Evolutionary conservation across 2,113 vertebrate genomes (phyloP).

Genomic region (Galbula dea): DNA sequence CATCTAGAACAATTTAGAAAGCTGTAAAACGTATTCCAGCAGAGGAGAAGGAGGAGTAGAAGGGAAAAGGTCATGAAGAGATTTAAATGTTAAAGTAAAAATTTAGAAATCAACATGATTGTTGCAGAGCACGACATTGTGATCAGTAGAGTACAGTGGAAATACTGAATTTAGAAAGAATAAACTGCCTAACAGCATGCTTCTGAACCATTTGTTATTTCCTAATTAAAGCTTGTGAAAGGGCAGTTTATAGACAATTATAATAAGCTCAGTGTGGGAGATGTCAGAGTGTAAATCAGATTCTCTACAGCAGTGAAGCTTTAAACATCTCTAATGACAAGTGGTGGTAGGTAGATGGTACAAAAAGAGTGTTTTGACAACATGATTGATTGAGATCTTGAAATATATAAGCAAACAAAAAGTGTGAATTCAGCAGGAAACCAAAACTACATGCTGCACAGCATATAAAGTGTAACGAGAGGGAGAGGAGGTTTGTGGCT

Average conservation of each 20-base stretch:
- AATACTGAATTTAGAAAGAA: constrained; percentile 56
- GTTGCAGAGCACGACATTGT: constrained; percentile 37
- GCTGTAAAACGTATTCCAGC: constrained; percentile 23
- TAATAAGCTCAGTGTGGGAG: constrained; percentile 54
- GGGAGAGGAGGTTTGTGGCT: neutral
- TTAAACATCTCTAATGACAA: constrained; percentile 53
- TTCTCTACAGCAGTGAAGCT: constrained; percentile 27
- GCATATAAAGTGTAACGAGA: neutral
- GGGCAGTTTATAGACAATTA: constrained; percentile 48
- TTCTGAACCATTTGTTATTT: constrained; percentile 46
- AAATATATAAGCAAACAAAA: constrained; percentile 51
- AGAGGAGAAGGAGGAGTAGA: constrained; percentile 9
- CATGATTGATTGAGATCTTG: constrained; percentile 50
- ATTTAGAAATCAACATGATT: constrained; percentile 30
- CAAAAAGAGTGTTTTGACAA: constrained; percentile 64
- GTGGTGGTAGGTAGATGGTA: constrained; percentile 50
- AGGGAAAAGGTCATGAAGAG: constrained; percentile 39
- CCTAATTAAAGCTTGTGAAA: constrained; percentile 60
- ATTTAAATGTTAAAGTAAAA: constrained; percentile 52
- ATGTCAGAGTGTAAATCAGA: constrained; percentile 42
- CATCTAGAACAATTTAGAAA: constrained; percentile 46
- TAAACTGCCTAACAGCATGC: constrained; percentile 46
- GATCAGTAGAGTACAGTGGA: constrained; percentile 32
- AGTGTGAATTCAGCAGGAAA: constrained; percentile 47
- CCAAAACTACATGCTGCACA: neutral